Evolutionary conservation across 2,888 invertebrate species (phyloP).

Genomic region (Tenodera sinensis): DNA sequence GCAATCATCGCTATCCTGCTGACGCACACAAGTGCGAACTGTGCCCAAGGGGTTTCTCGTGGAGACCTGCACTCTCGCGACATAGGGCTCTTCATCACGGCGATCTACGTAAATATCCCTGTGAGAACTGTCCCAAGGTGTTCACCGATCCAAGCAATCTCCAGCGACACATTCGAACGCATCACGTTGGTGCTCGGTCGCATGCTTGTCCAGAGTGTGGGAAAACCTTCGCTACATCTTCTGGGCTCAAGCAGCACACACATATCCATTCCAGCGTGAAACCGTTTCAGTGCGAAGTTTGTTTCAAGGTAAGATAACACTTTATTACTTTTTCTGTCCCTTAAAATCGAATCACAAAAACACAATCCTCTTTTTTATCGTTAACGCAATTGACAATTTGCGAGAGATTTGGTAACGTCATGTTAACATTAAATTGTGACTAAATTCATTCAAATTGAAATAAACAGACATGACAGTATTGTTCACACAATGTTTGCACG

Average conservation of each 20-base stretch:
- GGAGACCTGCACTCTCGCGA: slow-evolving; percentile 73
- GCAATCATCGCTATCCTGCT: slow-evolving; percentile 72
- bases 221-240: slow-evolving; percentile 96
- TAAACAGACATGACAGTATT: too few species aligned
- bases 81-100: slow-evolving; percentile 74
- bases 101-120: slow-evolving; percentile 80
- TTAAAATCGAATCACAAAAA: too few species aligned
- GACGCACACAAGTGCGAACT: slow-evolving; percentile 79
- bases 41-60: slow-evolving; percentile 79
- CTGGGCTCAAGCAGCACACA: slow-evolving; percentile 97
- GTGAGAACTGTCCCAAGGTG: slow-evolving; percentile 89
- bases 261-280: slow-evolving; percentile 98
- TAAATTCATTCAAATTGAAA: too few species aligned
- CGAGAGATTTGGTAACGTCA: too few species aligned
- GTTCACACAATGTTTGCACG: too few species aligned
- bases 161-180: slow-evolving; percentile 92
- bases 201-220: slow-evolving; percentile 98
- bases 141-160: slow-evolving; percentile 96
- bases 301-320: slow-evolving; percentile 43
- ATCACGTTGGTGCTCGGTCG: slow-evolving; percentile 92
- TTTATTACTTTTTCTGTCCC: too few species aligned
- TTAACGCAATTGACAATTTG: too few species aligned
- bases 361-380: too few species aligned
- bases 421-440: too few species aligned
- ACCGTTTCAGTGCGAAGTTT: slow-evolving; percentile 95